These are phyloP conservation scores for Anas bernieri DNA, from an alignment of 2,797 vertebrate genomes.

Conservation along the genomic window DNA sequence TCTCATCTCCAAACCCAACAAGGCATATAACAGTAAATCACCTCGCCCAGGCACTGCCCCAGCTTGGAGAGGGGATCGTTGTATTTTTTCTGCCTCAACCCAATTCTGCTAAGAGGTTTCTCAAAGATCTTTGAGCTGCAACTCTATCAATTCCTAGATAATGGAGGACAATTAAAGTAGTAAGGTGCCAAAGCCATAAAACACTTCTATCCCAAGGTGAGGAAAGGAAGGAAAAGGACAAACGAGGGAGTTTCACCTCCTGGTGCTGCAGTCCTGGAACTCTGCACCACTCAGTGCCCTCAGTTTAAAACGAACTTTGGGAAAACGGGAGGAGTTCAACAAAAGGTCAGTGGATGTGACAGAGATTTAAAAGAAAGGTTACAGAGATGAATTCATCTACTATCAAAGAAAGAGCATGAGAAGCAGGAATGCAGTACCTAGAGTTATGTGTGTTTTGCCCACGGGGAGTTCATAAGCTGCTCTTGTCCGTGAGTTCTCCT, in stretches of 20 bases:
- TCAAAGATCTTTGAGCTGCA: not conserved
- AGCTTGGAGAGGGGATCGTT: not conserved
- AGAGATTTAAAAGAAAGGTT: not conserved
- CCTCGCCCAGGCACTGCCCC: not conserved
- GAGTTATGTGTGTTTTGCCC: not conserved
- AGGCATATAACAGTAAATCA: not conserved
- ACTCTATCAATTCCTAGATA: not conserved
- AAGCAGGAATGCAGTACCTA: not conserved
- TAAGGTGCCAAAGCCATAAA: not conserved
- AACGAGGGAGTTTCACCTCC: not conserved
- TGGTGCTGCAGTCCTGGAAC: not conserved
- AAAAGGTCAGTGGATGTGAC: not conserved
- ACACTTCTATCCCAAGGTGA: not conserved
- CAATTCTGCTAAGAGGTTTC: not conserved
- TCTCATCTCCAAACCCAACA: not conserved
- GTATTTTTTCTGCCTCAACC: not conserved
- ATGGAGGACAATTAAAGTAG: not conserved
- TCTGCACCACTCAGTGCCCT: not conserved
- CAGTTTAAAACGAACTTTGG: not conserved
- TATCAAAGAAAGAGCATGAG: not conserved
- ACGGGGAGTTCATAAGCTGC: not conserved
- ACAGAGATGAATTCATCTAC: not conserved
- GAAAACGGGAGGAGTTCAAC: slow-evolving; percentile 18
- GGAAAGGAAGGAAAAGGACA: not conserved
- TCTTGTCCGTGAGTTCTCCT: not conserved